Conservation (phyloP, 2,888 invertebrate genomes). For the Stenodera caucasica region DNA sequence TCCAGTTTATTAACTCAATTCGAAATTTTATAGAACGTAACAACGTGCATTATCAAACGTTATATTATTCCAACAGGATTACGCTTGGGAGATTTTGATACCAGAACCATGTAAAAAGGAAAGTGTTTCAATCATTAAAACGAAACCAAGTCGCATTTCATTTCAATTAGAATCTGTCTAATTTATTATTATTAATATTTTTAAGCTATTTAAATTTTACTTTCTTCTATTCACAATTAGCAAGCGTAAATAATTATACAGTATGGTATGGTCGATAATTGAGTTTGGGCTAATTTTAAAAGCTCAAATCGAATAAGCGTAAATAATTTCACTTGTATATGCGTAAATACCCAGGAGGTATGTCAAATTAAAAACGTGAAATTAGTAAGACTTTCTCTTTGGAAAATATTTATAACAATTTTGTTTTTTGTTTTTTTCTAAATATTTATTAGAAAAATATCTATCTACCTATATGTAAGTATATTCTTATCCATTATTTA, state of each 20-base stretch:
- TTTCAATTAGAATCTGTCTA: background rate
- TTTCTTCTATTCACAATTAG: background rate
- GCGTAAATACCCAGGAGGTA: constrained; percentile 2
- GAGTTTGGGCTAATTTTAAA: background rate
- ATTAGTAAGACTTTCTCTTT: background rate
- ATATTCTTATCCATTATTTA: too few relatives aligned
- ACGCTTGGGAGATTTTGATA: constrained; percentile 19
- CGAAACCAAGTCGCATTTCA: constrained; percentile 5
- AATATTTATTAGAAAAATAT: background rate
- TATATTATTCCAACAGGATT: too few relatives aligned
- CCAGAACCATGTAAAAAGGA: constrained; percentile 14
- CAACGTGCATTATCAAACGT: too few relatives aligned
- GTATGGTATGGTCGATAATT: background rate
- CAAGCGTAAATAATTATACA: background rate
- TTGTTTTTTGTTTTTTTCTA: too few relatives aligned
- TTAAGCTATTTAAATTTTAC: too few relatives aligned
- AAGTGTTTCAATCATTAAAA: constrained; percentile 23
- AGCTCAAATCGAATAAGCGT: background rate
- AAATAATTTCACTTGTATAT: background rate
- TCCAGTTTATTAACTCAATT: constrained; percentile 11
- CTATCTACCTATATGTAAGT: too few relatives aligned
- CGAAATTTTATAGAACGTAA: constrained; percentile 25
- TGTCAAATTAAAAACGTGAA: background rate
- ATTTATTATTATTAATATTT: too few relatives aligned
- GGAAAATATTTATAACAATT: background rate